Evolutionary conservation across 2,113 vertebrate species (phyloP).

Genomic region (Dromas ardeola): DNA sequence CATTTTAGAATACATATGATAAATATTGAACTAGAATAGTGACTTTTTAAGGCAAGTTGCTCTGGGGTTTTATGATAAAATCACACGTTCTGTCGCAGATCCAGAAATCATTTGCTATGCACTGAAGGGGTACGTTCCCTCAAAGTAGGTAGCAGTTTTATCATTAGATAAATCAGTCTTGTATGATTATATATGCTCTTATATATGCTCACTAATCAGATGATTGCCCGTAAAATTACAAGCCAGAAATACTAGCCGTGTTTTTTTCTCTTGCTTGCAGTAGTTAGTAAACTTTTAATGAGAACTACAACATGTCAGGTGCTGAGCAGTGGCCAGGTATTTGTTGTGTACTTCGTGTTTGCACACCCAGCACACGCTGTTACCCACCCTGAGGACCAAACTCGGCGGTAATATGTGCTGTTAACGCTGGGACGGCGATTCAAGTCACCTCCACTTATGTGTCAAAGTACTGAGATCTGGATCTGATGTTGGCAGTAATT

Average conservation of each 20-base stretch:
- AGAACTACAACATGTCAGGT: background rate
- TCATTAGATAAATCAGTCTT: background rate
- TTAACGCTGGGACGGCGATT: background rate
- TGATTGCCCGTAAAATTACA: background rate
- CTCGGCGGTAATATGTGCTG: background rate
- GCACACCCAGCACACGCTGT: background rate
- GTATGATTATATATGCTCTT: background rate
- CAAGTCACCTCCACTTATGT: background rate
- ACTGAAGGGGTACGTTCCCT: background rate
- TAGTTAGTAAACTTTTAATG: background rate
- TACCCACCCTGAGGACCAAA: background rate
- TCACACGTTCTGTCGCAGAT: background rate
- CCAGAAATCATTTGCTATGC: background rate
- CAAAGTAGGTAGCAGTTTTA: background rate
- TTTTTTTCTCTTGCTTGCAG: background rate
- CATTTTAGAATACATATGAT: background rate
- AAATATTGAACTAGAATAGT: background rate
- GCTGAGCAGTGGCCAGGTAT: background rate
- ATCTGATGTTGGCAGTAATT: background rate
- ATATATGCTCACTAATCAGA: background rate
- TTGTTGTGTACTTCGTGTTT: background rate
- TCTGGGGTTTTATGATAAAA: background rate
- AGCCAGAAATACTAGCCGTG: background rate
- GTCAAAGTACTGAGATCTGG: background rate
- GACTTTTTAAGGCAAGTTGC: background rate